Evolutionary conservation across 92 coral and sea anemone species (phyloP), one percentile per base, ranked within the genome.

Genomic region (Micromussa lordhowensis): DNA sequence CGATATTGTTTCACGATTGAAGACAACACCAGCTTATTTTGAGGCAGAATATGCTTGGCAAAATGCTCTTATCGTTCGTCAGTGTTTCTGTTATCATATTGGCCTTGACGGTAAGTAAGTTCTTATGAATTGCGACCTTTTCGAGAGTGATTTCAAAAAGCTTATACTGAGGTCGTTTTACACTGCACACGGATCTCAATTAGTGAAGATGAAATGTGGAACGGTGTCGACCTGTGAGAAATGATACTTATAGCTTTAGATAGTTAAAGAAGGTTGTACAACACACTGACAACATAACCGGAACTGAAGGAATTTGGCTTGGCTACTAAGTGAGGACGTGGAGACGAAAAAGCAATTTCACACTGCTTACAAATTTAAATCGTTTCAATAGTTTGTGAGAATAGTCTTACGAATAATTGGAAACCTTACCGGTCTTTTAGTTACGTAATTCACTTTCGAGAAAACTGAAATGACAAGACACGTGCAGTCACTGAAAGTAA

Each of bases 41-140:
- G 53, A 54, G 87, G 13, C 51, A 34, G 69, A 72, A 31, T 22
- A 70, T 51, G 9, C 75, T 82, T 17, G 6, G 17, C 28, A 73
- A 32, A 57, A 84, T 84, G 88, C 53, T 74, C 21, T 58, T 57
- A 26, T 55, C 80, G 73, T 30, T 84, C 13, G 49, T 84, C 55
- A 55, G 73, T 40, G 58, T 21, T 57, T 44, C 73, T 4, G 81
- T 53, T 24, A 6, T 84, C 29, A 51, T 74, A 29, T 73, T 75
- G 59, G 28, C 55, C 80, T 26, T 75, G 31, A 18, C 28, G 88
- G 84, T 86, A 69, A 79, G 78, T 64, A 44, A 8, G 19, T 6
- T 61, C 29, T 1, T 58, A 22, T 19, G 24, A 58, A 61, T 6
- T 61, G 1, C 30, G 68, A n/a, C 68, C 68, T 24, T 61, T 44